Evolutionary conservation across 2,797 vertebrate genomes (phyloP), one percentile per base, ranked within the genome.

Genomic region (Hoplostethus atlanticus): DNA sequence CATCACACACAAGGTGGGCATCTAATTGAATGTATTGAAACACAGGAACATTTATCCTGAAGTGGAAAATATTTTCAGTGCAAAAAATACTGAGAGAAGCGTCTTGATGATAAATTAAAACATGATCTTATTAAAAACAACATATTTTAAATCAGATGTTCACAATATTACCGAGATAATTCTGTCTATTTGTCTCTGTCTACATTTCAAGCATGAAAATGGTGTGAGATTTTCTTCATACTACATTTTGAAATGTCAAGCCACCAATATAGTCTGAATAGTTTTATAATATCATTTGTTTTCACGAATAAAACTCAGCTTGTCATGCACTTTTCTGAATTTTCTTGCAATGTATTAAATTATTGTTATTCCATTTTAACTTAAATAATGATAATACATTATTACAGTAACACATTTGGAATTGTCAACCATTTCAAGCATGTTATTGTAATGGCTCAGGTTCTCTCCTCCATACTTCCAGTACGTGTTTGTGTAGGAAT

Each of bases 401-500:
- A 57, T 48, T 31, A 34, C 36, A 52, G 15, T 28, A 51, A 79
- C 42, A 62, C 52, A 61, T 51, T 58, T 46, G 17, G 30, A 77
- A 46, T 17, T 52, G 36, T 54, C 56, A 73, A 46, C 79, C 38
- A 53, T 68, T 69, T 46, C 47, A 58, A 61, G 47, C 15, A 47
- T 47, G 0, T 44, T 17, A 53, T 44, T 65, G 53, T 67, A 44
- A 44, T 13, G 57, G 46, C 38, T 21, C 64, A 3, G 4, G 64
- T 71, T 83, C 70, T 28, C 53, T 28, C 28, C 28, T 28, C 28
- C 28, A 28, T 28, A 28, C 28, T 78, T 71, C 64, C 52, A 31
- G 44, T 12, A 7, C 67, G 53, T 68, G 34, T 77, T 71, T 84
- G 46, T 56, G 28, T 68, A 59, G 55, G 66, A 84, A 78, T 65